Evolutionary conservation across 2,797 vertebrate genomes (phyloP).

Genomic region (Pitangus sulphuratus): DNA sequence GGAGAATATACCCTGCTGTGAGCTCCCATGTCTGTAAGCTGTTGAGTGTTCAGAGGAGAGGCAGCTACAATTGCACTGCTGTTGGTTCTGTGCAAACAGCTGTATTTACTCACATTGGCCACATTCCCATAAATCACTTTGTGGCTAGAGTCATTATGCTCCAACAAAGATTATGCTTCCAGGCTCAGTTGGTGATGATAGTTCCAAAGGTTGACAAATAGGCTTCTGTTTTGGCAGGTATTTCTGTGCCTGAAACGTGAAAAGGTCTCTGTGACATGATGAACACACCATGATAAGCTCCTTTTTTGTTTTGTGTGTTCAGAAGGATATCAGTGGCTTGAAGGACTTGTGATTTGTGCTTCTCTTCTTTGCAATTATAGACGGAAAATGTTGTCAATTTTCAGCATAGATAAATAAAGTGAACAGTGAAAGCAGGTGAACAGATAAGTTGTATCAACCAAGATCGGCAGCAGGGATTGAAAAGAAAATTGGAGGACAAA

Average conservation of each 20-base stretch:
- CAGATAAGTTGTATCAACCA: neutral
- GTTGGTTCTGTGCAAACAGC: neutral
- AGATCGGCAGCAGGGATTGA: neutral
- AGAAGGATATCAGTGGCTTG: neutral
- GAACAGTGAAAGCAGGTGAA: neutral
- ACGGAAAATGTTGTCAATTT: neutral
- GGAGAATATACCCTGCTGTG: fast-evolving
- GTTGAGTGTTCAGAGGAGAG: neutral
- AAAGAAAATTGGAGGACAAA: neutral
- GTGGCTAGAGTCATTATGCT: neutral
- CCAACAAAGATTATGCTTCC: neutral
- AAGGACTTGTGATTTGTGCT: neutral
- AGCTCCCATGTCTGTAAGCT: neutral
- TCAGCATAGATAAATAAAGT: neutral
- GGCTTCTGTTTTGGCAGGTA: neutral
- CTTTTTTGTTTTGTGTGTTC: neutral
- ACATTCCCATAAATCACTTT: neutral
- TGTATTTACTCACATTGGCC: constrained; percentile 2
- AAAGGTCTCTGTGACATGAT: neutral
- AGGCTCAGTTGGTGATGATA: neutral
- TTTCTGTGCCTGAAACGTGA: neutral
- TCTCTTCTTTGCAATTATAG: neutral
- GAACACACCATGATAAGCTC: fast-evolving
- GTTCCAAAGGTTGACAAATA: neutral
- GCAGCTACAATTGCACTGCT: neutral